A percentile compares a stretch with the other conserved stretches of the same genome.
Evolutionary conservation across 2,797 vertebrate genomes (phyloP).

Genomic region (Artibeus lituratus): DNA sequence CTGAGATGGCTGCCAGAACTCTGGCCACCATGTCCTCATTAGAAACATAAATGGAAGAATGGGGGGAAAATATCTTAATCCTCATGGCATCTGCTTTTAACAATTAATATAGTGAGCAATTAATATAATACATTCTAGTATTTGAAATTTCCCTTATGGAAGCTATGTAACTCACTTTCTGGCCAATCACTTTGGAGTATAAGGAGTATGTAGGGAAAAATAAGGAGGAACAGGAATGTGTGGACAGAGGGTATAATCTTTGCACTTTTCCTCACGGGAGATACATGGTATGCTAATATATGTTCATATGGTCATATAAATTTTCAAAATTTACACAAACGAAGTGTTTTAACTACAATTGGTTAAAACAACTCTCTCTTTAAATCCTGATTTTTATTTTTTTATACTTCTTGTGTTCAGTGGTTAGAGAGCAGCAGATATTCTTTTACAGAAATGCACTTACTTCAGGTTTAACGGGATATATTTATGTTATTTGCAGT

Average conservation of each 20-base stretch:
- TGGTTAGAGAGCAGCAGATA: not conserved
- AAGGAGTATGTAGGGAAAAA: not conserved
- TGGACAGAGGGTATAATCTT: not conserved
- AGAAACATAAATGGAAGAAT: not conserved
- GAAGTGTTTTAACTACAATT: not conserved
- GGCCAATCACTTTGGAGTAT: not conserved
- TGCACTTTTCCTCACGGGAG: not conserved
- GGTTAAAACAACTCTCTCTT: not conserved
- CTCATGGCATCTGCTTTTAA: not conserved
- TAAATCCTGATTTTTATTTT: not conserved
- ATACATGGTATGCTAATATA: not conserved
- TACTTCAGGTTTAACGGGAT: not conserved
- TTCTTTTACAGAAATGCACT: slow-evolving; percentile 17
- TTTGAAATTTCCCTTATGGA: not conserved
- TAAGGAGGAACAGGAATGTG: not conserved
- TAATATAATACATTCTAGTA: too few species aligned
- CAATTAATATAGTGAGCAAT: not conserved
- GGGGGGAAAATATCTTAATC: not conserved
- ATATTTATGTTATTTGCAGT: not conserved
- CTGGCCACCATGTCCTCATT: not conserved
- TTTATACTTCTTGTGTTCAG: not conserved
- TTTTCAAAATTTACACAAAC: not conserved
- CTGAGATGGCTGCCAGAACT: not conserved
- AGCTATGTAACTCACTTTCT: not conserved
- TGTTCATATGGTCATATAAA: not conserved